These are phyloP conservation scores for Arothron firmamentum DNA, from an alignment of 2,113 vertebrate genomes.

Conservation along the genomic window DNA sequence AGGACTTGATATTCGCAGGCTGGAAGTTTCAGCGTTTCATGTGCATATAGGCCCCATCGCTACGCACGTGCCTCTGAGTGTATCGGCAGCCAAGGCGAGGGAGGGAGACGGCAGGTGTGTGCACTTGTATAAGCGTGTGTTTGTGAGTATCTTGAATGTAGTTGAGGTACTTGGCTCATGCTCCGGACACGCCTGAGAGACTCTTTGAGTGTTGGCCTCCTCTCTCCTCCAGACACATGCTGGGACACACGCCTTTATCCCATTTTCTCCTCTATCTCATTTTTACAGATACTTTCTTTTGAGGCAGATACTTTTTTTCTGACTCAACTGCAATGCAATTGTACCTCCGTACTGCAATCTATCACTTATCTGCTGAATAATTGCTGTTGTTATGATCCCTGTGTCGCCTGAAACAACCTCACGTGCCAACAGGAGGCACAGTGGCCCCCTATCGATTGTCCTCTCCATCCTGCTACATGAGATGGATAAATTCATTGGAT, in stretches of 20 bases:
- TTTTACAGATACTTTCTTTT: conserved; percentile 1
- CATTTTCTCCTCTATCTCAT: conserved; percentile 40
- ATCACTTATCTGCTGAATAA: conserved; percentile 42
- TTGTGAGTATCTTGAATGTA: conserved; percentile 26
- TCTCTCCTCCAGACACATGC: conserved; percentile 62
- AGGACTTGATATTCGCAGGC: conserved; percentile 35
- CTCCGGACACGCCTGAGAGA: conserved; percentile 64
- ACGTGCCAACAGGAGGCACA: conserved; percentile 6
- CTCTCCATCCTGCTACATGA: conserved; percentile 23
- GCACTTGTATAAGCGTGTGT: conserved; percentile 12
- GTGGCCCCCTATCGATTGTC: conserved; percentile 1
- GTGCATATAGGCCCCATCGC: not conserved
- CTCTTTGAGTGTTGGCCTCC: conserved; percentile 60
- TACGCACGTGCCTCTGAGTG: conserved; percentile 6
- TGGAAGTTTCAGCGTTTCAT: conserved; percentile 25
- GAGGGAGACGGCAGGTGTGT: conserved; percentile 17
- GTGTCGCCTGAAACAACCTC: conserved; percentile 26
- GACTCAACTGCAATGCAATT: conserved; percentile 18
- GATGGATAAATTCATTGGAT: conserved; percentile 64
- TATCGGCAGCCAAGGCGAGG: conserved; percentile 4
- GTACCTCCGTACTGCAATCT: conserved; percentile 21
- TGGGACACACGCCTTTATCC: conserved; percentile 59
- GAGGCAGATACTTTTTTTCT: conserved; percentile 16
- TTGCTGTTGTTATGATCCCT: conserved; percentile 11
- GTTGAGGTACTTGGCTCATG: conserved; percentile 60